Conservation (phyloP, 2,888 invertebrate species). For the Carterocephalus palaemon region DNA sequence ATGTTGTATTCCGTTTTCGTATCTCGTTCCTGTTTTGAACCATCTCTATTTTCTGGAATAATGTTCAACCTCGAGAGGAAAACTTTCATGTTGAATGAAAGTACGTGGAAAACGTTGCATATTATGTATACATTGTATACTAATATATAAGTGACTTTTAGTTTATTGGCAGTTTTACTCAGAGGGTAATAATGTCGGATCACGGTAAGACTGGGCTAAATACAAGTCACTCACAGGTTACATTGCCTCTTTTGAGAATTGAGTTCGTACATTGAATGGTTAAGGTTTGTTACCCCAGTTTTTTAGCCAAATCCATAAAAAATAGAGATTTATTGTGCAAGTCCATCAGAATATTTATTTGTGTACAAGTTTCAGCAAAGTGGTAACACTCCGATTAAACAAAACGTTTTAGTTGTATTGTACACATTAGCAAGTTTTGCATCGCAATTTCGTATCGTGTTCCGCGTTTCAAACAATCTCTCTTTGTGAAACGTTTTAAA, state of each 20-base stretch:
- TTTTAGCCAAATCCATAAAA: neutral
- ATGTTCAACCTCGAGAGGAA: conserved; percentile 4
- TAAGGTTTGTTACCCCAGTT: no score
- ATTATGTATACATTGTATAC: no score
- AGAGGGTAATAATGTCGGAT: no score
- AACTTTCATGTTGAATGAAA: conserved; percentile 10
- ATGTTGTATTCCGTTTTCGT: conserved; percentile 28
- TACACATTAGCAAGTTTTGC: conserved; percentile 21
- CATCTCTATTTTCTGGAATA: conserved; percentile 9
- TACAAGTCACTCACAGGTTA: no score
- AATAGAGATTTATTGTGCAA: conserved; percentile 1
- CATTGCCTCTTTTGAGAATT: no score
- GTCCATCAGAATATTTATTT: conserved; percentile 29
- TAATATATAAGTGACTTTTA: no score
- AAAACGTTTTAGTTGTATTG: conserved; percentile 19
- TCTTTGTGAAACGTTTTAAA: conserved; percentile 33
- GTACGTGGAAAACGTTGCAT: conserved; percentile 5
- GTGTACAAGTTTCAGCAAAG: conserved; percentile 19
- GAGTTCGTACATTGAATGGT: no score
- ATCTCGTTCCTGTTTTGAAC: conserved; percentile 1
- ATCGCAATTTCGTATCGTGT: conserved; percentile 23
- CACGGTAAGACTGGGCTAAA: no score
- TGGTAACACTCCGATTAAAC: conserved; percentile 15
- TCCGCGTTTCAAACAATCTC: conserved; percentile 26
- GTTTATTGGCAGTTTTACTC: no score